phyloP scores from a whole-genome alignment of 2,113 vertebrate genomes.

The Muntiacus muntjak region DNA sequence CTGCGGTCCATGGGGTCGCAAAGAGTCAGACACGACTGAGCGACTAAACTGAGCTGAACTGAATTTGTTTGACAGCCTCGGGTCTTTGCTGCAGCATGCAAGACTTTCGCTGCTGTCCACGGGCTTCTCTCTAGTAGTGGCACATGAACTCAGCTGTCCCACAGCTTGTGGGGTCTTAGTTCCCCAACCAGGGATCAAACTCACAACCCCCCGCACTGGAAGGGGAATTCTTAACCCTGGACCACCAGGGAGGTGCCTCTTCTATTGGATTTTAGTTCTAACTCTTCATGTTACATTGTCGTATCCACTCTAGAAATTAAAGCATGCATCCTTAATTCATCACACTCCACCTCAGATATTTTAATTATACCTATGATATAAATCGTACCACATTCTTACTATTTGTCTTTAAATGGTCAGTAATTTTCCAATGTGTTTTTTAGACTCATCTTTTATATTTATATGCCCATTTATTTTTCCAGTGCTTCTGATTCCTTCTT shows the following conservation, averaged over 20 bases:
- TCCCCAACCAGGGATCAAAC: neutral
- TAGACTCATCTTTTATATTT: neutral
- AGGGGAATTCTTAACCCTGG: neutral
- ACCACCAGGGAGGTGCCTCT: neutral
- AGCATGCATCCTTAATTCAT: neutral
- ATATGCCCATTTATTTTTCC: neutral
- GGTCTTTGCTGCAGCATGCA: too few relatives aligned
- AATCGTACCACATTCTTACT: neutral
- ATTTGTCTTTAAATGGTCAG: neutral
- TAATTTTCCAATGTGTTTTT: neutral
- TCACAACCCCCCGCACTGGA: fast-evolving
- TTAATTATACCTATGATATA: neutral
- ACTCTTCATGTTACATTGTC: neutral
- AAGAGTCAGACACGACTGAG: too few relatives aligned
- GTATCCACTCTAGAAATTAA: neutral
- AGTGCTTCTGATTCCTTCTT: neutral
- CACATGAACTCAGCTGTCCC: neutral
- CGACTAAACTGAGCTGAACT: too few relatives aligned
- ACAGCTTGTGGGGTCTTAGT: neutral
- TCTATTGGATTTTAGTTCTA: neutral
- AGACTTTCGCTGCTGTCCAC: too few relatives aligned
- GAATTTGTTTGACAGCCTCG: too few relatives aligned
- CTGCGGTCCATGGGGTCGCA: too few relatives aligned
- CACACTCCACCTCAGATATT: neutral
- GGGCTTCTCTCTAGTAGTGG: neutral